Conservation (phyloP, 2,888 invertebrate species). For the Drosophila ochracea region DNA sequence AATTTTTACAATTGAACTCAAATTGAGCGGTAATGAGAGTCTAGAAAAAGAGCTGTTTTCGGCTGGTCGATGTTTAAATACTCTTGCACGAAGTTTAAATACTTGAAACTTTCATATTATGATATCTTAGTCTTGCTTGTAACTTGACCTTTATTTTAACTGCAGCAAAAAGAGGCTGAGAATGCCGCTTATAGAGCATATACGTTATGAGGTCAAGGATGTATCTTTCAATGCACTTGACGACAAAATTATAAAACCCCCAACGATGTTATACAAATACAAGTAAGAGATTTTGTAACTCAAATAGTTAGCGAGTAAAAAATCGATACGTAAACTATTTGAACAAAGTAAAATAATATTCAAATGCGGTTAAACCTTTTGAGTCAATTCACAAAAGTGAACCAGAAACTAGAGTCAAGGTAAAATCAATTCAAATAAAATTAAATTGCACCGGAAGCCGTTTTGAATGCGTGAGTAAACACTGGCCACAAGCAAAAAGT, state of each 20-base stretch:
- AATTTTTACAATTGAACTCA: background rate
- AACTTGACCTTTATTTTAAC: background rate
- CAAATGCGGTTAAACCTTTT: slow-evolving; percentile 34
- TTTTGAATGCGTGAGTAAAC: slow-evolving; percentile 34
- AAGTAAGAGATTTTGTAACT: background rate
- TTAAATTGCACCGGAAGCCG: slow-evolving; percentile 23
- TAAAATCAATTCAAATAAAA: slow-evolving; percentile 16
- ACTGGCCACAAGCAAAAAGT: slow-evolving; percentile 25
- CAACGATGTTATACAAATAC: background rate
- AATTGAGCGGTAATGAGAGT: background rate
- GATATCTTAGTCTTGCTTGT: background rate
- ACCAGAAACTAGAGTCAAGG: slow-evolving; percentile 29
- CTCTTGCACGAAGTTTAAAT: background rate
- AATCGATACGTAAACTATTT: slow-evolving; percentile 7
- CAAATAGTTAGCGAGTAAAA: background rate
- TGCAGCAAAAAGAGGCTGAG: background rate
- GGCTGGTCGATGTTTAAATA: background rate
- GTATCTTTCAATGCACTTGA: background rate
- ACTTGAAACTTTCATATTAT: background rate
- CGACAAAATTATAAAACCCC: background rate
- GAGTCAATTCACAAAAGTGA: slow-evolving; percentile 50
- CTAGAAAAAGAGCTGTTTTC: background rate
- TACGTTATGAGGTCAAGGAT: background rate
- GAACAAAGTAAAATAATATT: slow-evolving; percentile 5
- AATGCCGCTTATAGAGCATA: background rate